These are phyloP conservation scores for Cyclopterus lumpus DNA, from an alignment of 2,797 vertebrate genomes.

Conservation along the genomic window DNA sequence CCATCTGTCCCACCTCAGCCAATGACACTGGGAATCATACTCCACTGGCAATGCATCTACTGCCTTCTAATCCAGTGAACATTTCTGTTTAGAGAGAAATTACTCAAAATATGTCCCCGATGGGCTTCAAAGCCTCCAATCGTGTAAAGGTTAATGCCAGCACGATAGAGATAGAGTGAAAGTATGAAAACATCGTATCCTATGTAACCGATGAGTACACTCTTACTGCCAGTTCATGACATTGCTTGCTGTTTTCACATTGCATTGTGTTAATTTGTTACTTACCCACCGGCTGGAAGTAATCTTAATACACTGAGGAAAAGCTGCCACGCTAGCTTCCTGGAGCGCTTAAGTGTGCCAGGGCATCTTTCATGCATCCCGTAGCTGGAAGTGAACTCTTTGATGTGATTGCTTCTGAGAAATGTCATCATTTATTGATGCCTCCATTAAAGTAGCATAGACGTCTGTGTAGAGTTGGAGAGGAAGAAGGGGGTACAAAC, in stretches of 20 bases:
- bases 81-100: conserved; percentile 51
- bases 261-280: conserved; percentile 74
- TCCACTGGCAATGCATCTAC: conserved; percentile 52
- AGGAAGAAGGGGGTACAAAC: conserved; percentile 57
- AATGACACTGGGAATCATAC: conserved; percentile 58
- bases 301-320: conserved; percentile 79
- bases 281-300: conserved; percentile 73
- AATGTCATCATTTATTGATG: conserved; percentile 91
- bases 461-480: conserved; percentile 67
- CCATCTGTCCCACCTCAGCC: conserved; percentile 75
- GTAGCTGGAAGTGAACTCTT: conserved; percentile 83
- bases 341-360: conserved; percentile 76
- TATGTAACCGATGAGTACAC: background rate
- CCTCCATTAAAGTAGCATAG: conserved; percentile 84
- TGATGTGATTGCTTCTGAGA: conserved; percentile 88
- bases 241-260: conserved; percentile 51
- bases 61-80: conserved; percentile 39
- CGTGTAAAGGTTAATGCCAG: conserved; percentile 21
- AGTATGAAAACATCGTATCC: conserved; percentile 16
- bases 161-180: background rate
- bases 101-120: conserved; percentile 38
- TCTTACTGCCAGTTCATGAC: conserved; percentile 4
- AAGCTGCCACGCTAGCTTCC: conserved; percentile 68
- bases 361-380: conserved; percentile 74
- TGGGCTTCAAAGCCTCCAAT: conserved; percentile 36